A percentile compares a stretch with the other conserved stretches of the same genome.
Evolutionary conservation across 2,113 vertebrate species (phyloP).

Genomic region (Hippolais icterina): DNA sequence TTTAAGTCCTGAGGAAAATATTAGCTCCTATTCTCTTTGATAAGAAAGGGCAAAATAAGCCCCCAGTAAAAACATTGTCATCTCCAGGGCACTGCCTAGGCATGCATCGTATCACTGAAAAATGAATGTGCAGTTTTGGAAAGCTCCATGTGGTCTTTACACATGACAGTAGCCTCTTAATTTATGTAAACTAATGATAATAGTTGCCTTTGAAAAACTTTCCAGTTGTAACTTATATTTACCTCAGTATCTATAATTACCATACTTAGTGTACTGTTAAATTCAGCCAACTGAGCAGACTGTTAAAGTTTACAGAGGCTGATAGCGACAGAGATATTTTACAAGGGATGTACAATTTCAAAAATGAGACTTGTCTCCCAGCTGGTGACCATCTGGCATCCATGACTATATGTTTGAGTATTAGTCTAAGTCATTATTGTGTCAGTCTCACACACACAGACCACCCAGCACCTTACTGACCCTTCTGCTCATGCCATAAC

Average conservation of each 20-base stretch:
- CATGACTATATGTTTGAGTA: constrained; percentile 57
- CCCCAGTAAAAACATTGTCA: background rate
- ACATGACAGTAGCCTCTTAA: background rate
- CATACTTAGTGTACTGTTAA: background rate
- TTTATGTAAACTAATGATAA: constrained; percentile 29
- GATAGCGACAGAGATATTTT: constrained; percentile 58
- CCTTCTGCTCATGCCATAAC: constrained; percentile 58
- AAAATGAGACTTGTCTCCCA: constrained; percentile 68
- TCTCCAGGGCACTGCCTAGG: background rate
- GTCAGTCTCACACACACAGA: constrained; percentile 70
- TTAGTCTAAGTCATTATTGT: constrained; percentile 66
- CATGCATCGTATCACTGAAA: background rate
- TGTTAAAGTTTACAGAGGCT: constrained; percentile 46
- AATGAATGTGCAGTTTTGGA: background rate
- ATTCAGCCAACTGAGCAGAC: constrained; percentile 31
- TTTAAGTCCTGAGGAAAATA: constrained; percentile 36
- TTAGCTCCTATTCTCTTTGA: background rate
- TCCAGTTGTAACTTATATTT: constrained; percentile 5
- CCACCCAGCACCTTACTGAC: constrained; percentile 73
- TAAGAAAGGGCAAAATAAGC: constrained; percentile 23
- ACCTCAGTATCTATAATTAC: background rate
- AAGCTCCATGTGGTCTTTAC: background rate
- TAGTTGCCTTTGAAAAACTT: constrained; percentile 7
- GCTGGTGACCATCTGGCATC: constrained; percentile 76
- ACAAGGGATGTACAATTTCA: constrained; percentile 65